These are phyloP conservation scores for Napeogenes inachia DNA, from an alignment of 2,888 invertebrate species.

Conservation along the genomic window DNA sequence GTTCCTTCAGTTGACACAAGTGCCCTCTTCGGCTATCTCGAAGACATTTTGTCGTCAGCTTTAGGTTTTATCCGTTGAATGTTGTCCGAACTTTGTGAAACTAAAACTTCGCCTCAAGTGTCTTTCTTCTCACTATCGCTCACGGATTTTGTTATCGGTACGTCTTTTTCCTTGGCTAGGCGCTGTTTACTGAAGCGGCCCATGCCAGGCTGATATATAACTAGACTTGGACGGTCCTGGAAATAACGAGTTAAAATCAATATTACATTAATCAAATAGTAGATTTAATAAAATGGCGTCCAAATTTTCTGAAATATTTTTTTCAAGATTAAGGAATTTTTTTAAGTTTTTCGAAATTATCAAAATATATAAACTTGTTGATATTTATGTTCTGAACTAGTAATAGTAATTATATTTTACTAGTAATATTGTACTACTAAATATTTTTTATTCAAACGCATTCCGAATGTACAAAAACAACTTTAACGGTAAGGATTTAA, in stretches of 20 bases:
- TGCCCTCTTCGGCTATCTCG: constrained; percentile 53
- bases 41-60: constrained; percentile 66
- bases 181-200: constrained; percentile 85
- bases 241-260: constrained; percentile 23
- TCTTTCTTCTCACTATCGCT: constrained; percentile 73
- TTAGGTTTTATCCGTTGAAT: constrained; percentile 70
- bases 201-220: constrained; percentile 94
- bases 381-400: no score
- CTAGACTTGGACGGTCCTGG: constrained; percentile 91
- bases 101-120: constrained; percentile 59
- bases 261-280: neutral
- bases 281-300: no score
- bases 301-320: no score
- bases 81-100: constrained; percentile 68
- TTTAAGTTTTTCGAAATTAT: no score
- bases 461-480: no score
- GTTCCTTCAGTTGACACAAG: constrained; percentile 60
- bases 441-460: no score
- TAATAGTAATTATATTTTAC: no score
- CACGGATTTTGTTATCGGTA: constrained; percentile 49
- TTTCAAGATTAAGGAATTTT: no score
- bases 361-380: no score
- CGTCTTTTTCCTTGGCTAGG: constrained; percentile 71
- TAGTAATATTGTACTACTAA: no score
- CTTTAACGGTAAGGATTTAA: no score